These are phyloP conservation scores for Monomorium pharaonis DNA, from an alignment of 1,140 invertebrate genomes.

Conservation along the genomic window DNA sequence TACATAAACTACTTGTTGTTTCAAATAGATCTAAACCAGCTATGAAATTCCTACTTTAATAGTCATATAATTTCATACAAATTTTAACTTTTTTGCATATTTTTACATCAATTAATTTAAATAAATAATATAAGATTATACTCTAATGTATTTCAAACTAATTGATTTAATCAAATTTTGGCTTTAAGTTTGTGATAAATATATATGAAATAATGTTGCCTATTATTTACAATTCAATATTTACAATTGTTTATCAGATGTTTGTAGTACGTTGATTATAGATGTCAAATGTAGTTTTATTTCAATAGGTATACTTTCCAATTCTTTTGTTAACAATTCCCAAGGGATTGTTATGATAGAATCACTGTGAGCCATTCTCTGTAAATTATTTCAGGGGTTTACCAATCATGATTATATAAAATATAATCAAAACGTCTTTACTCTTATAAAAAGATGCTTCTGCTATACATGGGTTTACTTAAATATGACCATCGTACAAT, in stretches of 20 bases:
- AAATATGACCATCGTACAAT: slow-evolving; percentile 95
- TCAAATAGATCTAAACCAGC: background rate
- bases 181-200: background rate
- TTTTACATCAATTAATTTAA: background rate
- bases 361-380: slow-evolving; percentile 60
- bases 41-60: background rate
- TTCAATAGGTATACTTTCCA: slow-evolving; percentile 72
- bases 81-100: background rate
- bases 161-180: slow-evolving; percentile 12
- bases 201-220: slow-evolving; percentile 23
- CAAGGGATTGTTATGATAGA: slow-evolving; percentile 72
- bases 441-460: slow-evolving; percentile 74
- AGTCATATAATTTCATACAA: background rate
- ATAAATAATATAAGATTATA: no score
- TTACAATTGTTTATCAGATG: slow-evolving; percentile 70
- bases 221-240: slow-evolving; percentile 24
- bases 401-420: slow-evolving; percentile 25
- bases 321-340: slow-evolving; percentile 72
- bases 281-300: slow-evolving; percentile 74
- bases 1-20: background rate
- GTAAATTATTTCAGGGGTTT: slow-evolving; percentile 39
- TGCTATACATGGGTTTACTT: slow-evolving; percentile 72
- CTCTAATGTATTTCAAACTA: background rate
- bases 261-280: slow-evolving; percentile 62
- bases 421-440: slow-evolving; percentile 65